A percentile compares a stretch with the other conserved stretches of the same genome.
Conservation (phyloP, 2,888 invertebrate genomes). For the Boloria selene region DNA sequence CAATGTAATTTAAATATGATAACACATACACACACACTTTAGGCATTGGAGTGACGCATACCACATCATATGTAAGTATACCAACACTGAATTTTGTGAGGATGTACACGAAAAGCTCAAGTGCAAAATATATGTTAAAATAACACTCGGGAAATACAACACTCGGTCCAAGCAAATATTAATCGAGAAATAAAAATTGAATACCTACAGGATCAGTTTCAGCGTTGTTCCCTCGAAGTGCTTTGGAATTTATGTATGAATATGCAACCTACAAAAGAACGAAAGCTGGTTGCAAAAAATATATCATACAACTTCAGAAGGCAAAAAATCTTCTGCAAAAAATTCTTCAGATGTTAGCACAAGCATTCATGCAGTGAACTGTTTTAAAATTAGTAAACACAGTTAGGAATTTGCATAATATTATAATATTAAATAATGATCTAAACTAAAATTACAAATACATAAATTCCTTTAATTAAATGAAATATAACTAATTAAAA, state of each 20-base stretch:
- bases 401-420: background rate
- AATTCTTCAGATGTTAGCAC: slow-evolving; percentile 50
- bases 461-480: background rate
- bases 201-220: slow-evolving; percentile 89
- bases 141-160: background rate
- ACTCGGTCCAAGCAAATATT: slow-evolving; percentile 24
- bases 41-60: no score
- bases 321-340: slow-evolving; percentile 45
- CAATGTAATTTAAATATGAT: no score
- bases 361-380: slow-evolving; percentile 46
- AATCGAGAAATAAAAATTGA: slow-evolving; percentile 48
- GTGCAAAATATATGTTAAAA: slow-evolving; percentile 7
- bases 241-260: slow-evolving; percentile 79
- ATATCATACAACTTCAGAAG: slow-evolving; percentile 53
- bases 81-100: background rate
- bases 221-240: slow-evolving; percentile 74
- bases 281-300: slow-evolving; percentile 79
- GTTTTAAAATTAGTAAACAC: slow-evolving; percentile 6
- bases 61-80: no score
- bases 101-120: slow-evolving; percentile 17
- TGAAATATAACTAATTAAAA: no score
- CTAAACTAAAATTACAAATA: background rate
- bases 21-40: no score
- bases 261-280: slow-evolving; percentile 85
- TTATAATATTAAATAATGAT: background rate